Evolutionary conservation across 1,140 invertebrate genomes (phyloP), one percentile per base, ranked within the genome.

Genomic region (Pseudomyrmex sp.): DNA sequence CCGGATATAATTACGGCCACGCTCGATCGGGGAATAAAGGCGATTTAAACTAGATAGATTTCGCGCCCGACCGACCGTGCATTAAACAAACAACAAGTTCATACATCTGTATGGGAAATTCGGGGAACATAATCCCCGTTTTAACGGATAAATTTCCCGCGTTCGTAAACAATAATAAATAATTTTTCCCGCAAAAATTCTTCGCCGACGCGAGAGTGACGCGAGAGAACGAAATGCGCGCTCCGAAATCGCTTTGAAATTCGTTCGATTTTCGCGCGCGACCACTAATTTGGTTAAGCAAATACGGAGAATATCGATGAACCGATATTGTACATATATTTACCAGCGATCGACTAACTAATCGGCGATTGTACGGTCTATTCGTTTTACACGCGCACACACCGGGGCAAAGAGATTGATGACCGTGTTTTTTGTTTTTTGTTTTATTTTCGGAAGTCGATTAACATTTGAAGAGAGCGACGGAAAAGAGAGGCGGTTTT

Each of bases 391-490:
- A 69, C 59, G 69, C 46, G 13, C 0, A 13, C 35, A 35, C 35
- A 35, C 35, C 0, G 68, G 13, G 48, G 46, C 76, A 79, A 79
- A 79, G 76, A 70, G 76, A 79, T 79, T 66, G 65, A 70, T 79
- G 54, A 12, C 65, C 10, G 52, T 2, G 8, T 52, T 15, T 35
- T 70, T 72, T 79, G 59, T 80, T 70, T 35, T 44, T 15, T 58
- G 18, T 59, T 80, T 79, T 70, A 26, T 80, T 70, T 35, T 7
- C 44, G 66, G n/a, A 80, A 80, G 76, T 80, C 56, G 54, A 80
- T 80, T 80, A 72, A 80, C 76, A 80, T 80, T 80, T 80, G 54
- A 79, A 58, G 76, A 80, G 76, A 46, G 44, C 52, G 65, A 72
- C 54, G 20, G 12, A 48, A 52, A 61, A 18, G 20, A 0, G 7